These are phyloP conservation scores for Caenorhabditis brenneri DNA, from an alignment of 1,140 invertebrate genomes.

Conservation along the genomic window DNA sequence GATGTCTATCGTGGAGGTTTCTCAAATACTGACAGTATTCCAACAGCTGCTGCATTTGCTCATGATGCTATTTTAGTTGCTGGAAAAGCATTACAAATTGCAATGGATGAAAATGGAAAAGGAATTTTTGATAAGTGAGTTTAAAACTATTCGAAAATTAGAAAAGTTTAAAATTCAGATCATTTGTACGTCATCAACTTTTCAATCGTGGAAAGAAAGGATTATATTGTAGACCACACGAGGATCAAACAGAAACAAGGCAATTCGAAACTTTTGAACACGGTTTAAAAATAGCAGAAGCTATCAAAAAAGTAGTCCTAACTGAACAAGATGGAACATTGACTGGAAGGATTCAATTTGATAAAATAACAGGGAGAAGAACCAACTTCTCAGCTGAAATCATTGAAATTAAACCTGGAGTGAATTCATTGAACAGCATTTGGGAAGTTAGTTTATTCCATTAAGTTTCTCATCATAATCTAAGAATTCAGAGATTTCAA, in stretches of 20 bases:
- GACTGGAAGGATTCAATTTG: conserved; percentile 70
- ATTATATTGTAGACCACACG: conserved; percentile 29
- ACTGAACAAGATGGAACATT: conserved; percentile 59
- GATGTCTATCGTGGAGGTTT: conserved; percentile 25
- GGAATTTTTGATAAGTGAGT: conserved; percentile 44
- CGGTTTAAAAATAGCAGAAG: conserved; percentile 61
- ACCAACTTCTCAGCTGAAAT: conserved; percentile 64
- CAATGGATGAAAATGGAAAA: conserved; percentile 36
- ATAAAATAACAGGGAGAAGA: conserved; percentile 59
- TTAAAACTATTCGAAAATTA: background rate
- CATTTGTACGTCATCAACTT: conserved; percentile 50
- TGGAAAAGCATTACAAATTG: conserved; percentile 44
- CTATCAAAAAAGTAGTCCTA: conserved; percentile 55
- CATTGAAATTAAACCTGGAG: conserved; percentile 45
- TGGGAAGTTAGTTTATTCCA: conserved; percentile 22
- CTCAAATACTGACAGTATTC: conserved; percentile 35
- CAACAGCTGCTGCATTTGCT: conserved; percentile 47
- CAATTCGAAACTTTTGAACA: conserved; percentile 69
- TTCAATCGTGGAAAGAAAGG: conserved; percentile 61
- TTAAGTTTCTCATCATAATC: background rate
- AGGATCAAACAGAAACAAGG: conserved; percentile 60
- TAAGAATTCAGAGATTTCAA: conserved; percentile 35
- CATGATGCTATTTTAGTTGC: conserved; percentile 54
- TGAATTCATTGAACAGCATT: conserved; percentile 50
- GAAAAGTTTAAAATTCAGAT: background rate